Conservation (phyloP, 1,140 invertebrate species). For the Bradysia coprophila region DNA sequence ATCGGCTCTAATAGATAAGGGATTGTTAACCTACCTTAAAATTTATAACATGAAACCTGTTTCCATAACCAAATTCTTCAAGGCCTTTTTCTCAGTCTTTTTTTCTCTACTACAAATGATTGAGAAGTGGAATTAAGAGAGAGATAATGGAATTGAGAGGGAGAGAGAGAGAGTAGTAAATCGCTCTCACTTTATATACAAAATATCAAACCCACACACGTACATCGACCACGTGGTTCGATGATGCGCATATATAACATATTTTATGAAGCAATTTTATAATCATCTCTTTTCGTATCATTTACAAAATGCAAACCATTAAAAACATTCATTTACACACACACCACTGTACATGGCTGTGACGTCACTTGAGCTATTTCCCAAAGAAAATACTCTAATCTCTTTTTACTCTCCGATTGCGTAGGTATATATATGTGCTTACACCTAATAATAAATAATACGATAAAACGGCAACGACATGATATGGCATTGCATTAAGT, state of each 20-base stretch:
- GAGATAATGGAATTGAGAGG: not conserved
- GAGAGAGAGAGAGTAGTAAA: not conserved
- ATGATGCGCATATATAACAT: not conserved
- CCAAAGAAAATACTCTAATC: not conserved
- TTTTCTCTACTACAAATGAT: too few relatives aligned
- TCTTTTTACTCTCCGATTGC: not conserved
- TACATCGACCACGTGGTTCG: slow-evolving; percentile 1
- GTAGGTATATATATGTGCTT: not conserved
- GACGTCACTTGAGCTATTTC: not conserved
- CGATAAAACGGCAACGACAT: too few relatives aligned
- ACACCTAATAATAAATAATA: too few relatives aligned
- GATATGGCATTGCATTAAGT: too few relatives aligned
- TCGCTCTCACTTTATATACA: too few relatives aligned
- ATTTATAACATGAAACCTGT: too few relatives aligned
- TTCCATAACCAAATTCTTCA: too few relatives aligned
- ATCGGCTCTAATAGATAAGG: too few relatives aligned
- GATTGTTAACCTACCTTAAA: too few relatives aligned
- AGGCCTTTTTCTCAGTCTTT: too few relatives aligned
- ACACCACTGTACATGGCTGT: not conserved
- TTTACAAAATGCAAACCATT: not conserved
- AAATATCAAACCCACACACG: not conserved
- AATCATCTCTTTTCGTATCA: not conserved
- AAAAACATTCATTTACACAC: not conserved
- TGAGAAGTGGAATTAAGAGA: not conserved
- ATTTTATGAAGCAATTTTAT: not conserved